Percentiles rank a stretch among this genome's conserved stretches.
phyloP scores from a whole-genome alignment of 2,888 invertebrate species.

The Terebella lapidaria region DNA sequence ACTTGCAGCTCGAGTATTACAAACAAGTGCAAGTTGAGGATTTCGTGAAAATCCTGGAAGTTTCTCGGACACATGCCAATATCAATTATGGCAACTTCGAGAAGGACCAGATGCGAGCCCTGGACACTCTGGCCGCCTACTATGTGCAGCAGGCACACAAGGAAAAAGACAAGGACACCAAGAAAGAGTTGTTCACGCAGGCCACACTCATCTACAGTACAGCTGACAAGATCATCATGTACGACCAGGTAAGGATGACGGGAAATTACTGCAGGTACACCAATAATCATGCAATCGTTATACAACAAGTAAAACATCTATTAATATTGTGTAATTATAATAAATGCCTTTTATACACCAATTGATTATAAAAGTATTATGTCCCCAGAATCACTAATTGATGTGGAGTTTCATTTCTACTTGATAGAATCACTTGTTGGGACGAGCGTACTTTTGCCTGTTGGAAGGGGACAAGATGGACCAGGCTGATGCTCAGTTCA shows the following conservation, averaged over 20 bases:
- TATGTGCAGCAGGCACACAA: conserved; percentile 78
- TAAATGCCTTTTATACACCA: neutral
- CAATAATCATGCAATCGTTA: no score
- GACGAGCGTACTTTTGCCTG: conserved; percentile 95
- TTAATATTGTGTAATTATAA: no score
- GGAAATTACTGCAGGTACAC: no score
- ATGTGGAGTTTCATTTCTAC: no score
- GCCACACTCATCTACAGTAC: conserved; percentile 96
- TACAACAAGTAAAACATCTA: no score
- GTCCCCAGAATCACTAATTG: no score
- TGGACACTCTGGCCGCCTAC: conserved; percentile 96
- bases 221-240: conserved; percentile 99
- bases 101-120: conserved; percentile 93
- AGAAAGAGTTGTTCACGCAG: conserved; percentile 78
- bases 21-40: conserved; percentile 87
- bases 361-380: neutral
- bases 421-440: conserved; percentile 94
- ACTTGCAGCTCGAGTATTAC: conserved; percentile 84
- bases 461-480: conserved; percentile 99
- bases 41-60: conserved; percentile 89
- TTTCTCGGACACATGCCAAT: conserved; percentile 63
- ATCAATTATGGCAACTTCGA: conserved; percentile 68
- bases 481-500: conserved; percentile 98
- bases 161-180: conserved; percentile 90
- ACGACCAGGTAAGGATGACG: conserved; percentile 75